Conservation (phyloP, 2,888 invertebrate genomes). For the Rhaphigaster nebulosa region DNA sequence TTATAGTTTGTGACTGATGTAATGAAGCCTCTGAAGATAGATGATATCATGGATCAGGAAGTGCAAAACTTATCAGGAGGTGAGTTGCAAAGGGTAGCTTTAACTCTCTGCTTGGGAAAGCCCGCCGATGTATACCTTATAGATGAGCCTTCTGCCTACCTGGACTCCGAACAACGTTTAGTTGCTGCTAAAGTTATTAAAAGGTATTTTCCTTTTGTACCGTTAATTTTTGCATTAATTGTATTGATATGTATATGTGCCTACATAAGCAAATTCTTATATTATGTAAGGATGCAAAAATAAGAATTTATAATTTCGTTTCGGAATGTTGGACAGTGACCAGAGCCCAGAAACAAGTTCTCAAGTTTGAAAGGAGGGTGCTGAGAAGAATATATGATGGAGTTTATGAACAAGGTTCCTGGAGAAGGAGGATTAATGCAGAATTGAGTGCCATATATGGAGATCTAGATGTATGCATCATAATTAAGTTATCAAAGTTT, state of each 20-base stretch:
- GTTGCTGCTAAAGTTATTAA: conserved; percentile 99
- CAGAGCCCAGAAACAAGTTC: no score
- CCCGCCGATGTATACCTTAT: conserved; percentile 99
- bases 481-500: no score
- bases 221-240: background rate
- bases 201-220: conserved; percentile 73
- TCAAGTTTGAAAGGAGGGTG: no score
- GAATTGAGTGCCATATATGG: no score
- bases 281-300: no score
- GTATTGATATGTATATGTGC: background rate
- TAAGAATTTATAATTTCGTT: no score
- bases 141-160: conserved; percentile 98
- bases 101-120: conserved; percentile 96
- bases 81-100: conserved; percentile 97
- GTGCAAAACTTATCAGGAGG: conserved; percentile 99
- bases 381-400: no score
- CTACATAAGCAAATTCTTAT: background rate
- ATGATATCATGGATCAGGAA: conserved; percentile 97
- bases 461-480: no score
- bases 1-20: conserved; percentile 95
- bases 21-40: conserved; percentile 97
- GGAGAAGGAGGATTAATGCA: no score
- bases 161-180: conserved; percentile 99
- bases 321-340: no score
- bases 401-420: no score